Evolutionary conservation across 2,797 vertebrate species (phyloP), one percentile per base, ranked within the genome.

Genomic region (Clarias fuscus): DNA sequence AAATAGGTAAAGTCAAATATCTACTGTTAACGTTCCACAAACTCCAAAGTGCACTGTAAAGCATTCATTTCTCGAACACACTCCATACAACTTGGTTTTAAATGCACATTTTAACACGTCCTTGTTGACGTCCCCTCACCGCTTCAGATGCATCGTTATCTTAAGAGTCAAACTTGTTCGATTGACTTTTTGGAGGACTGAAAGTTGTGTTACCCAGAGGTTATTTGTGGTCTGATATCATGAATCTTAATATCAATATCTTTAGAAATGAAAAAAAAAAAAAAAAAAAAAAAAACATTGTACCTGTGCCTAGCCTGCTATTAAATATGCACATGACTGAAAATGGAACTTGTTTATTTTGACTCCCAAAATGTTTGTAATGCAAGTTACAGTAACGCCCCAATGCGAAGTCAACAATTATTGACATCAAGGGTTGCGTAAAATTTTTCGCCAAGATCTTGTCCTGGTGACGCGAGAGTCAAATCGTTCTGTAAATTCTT

Each of bases 11-110:
- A 65, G 62, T 65, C 5, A 24, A 30, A 56, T 33, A 82, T 56
- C 27, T 56, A 70, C 48, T 68, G 80, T 68, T 30, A 53, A 33
- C 56, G 64, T 82, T 64, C 78, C 78, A 43, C 64, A 80, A 80
- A 80, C 37, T 80, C 33, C 78, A 64, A 64, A 80, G 78, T 80
- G 61, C 77, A 17, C 33, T 17, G 22, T 64, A 56, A 82, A 70
- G 11, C 80, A 22, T 82, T 68, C 80, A 68, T 65, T 56, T 82
- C 64, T 56, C 6, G 33, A 58, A 82, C 64, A 68, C 80, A 8
- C 62, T 48, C 48, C 79, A 81, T 65, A 65, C 37, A 65, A 15
- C 6, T 64, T 37, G 0, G 18, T 65, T 65, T 40, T 4, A 79
- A 79, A 79, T 40, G 22, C 30, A 15, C 0, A 7, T 59, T 43